Evolutionary conservation across 1,140 invertebrate species (phyloP), one percentile per base, ranked within the genome.

Genomic region (Listronotus bonariensis): DNA sequence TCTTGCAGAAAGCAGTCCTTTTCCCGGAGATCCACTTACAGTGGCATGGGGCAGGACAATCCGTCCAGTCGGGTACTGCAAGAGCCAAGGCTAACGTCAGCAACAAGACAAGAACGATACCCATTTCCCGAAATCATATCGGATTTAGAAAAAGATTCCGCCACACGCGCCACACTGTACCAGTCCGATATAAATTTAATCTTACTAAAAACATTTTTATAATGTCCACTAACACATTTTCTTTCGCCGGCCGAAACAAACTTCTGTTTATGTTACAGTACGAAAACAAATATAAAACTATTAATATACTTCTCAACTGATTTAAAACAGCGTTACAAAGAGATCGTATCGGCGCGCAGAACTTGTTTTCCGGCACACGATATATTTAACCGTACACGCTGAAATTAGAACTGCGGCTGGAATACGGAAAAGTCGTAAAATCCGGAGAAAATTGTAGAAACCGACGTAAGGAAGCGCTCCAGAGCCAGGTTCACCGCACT

Each of bases 21-120:
- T 94, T 94, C 26, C 92, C 92, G 12, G 88, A 90, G 12, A 89
- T 89, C 92, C 93, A 95, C 80, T 92, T 93, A 82, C 92, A 95
- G 65, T 86, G 85, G 77, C 92, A 95, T 56, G 89, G 87, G 11
- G 82, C 77, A 42, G 91, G 91, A 76, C 92, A 93, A 72, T 91
- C 89, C 11, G 89, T 89, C 90, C 91, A 93, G 76, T 93, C 91
- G 54, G 86, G 84, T 59, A 82, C 82, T 49, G 82, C 84, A 12
- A 80, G 78, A 58, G 82, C 82, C 70, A 77, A 56, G 32, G 74
- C 71, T 65, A 73, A 68, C 59, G 68, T 69, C 65, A 78, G 63
- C 67, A 76, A 49, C 45, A 76, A 59, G 55, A 77, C 40, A 55
- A 63, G 67, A 61, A 69, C 68, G 61, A 65, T 68, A 68, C 74